Evolutionary conservation across 2,113 vertebrate species (phyloP), one percentile per base, ranked within the genome.

Genomic region (Catharus minimus): DNA sequence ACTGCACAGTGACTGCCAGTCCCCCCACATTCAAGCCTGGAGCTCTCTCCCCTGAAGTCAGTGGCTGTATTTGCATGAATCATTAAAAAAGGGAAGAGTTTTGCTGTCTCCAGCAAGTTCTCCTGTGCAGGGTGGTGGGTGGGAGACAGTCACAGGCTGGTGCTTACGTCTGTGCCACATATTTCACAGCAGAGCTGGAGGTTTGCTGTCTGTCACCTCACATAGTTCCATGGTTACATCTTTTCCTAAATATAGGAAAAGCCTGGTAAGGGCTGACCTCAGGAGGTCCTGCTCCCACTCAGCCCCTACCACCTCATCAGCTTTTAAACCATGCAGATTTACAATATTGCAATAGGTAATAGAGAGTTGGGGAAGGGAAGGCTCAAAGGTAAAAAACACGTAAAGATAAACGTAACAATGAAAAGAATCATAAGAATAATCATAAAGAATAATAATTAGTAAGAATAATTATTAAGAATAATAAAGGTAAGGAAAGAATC

Each of bases 241-340:
- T 89, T 72, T n/a, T 47, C 72, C 58, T 58, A 88, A 92, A 85
- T 36, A 23, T 26, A 79, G 82, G 78, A 85, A 71, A 89, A 92
- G 56, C n/a, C 72, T 57, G 75, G 64, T 87, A 69, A 82, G 36
- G 0, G 0, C 75, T 85, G 67, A 76, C 0, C 5, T 87, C 58
- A 14, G 43, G 50, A 2, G 4, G 8, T 61, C 76, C 82, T 43
- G 43, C 8, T 92, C n/a, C 65, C 41, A 41, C 30, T 64, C 69
- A 81, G 53, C 36, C 69, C 44, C 84, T 56, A 32, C 50, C 89
- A 72, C 89, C 65, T 74, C 80, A 23, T 64, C 82, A 83, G 36
- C 77, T 74, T 69, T 15, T 36, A 44, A 86, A 85, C 56, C 0
- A 0, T 27, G 18, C 56, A 62, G 52, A 60, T 92, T 92, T 81